Percentiles rank a stretch among this genome's conserved stretches.
phyloP scores from a whole-genome alignment of 2,797 vertebrate genomes.

The Podargus strigoides region DNA sequence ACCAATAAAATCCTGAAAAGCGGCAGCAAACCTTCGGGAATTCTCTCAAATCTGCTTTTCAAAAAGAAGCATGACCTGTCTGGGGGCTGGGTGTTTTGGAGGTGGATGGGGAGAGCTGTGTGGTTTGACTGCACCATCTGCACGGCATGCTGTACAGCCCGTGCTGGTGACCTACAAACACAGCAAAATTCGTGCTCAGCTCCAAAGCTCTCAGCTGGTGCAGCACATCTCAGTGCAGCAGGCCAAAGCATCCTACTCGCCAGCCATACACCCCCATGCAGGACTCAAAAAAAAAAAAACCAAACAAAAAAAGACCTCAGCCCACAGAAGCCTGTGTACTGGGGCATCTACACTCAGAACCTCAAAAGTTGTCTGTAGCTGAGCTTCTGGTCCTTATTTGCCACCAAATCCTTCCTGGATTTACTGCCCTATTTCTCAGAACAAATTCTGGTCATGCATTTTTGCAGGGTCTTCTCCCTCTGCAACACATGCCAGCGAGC shows the following conservation, averaged over 20 bases:
- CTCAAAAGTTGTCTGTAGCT: neutral
- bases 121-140: neutral
- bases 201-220: neutral
- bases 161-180: neutral
- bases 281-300: neutral
- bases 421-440: neutral
- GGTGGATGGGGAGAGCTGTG: neutral
- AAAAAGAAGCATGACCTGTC: accelerated
- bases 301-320: neutral
- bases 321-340: accelerated
- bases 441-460: neutral
- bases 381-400: neutral
- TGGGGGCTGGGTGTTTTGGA: neutral
- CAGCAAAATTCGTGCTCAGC: neutral
- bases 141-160: neutral
- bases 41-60: neutral
- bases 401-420: neutral
- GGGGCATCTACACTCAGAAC: neutral
- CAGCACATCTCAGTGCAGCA: neutral
- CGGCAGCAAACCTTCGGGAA: neutral
- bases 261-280: neutral
- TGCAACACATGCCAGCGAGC: accelerated
- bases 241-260: neutral
- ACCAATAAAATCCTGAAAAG: neutral
- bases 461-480: neutral